Evolutionary conservation across 2,797 vertebrate genomes (phyloP).

Genomic region (Carduelis carduelis): DNA sequence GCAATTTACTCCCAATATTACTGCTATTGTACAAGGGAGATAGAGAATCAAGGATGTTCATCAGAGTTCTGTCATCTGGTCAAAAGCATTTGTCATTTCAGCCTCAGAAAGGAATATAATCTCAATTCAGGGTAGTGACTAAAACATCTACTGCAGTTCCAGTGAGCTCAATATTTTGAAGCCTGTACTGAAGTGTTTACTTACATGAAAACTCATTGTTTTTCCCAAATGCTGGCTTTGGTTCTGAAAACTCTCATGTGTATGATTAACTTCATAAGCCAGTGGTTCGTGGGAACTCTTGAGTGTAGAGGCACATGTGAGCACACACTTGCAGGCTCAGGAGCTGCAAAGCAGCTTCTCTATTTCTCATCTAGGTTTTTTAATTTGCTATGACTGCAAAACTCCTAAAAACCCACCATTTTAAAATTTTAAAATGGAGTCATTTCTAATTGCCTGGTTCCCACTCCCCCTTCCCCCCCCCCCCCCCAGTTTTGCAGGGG

Average conservation of each 20-base stretch:
- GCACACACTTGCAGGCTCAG: not conserved
- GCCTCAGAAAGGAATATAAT: not conserved
- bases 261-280: not conserved
- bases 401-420: fast-evolving
- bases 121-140: not conserved
- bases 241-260: not conserved
- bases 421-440: not conserved
- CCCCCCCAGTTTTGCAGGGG: fast-evolving
- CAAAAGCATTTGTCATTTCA: not conserved
- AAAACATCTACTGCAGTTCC: not conserved
- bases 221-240: not conserved
- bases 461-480: fast-evolving
- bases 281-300: fast-evolving
- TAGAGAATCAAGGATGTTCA: not conserved
- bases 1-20: not conserved
- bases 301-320: not conserved
- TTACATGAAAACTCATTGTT: not conserved
- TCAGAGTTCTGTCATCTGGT: not conserved
- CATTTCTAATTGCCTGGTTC: not conserved
- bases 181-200: not conserved
- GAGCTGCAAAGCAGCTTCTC: not conserved
- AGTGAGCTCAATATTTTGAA: not conserved
- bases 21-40: not conserved
- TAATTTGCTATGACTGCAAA: not conserved
- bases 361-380: not conserved